phyloP scores from a whole-genome alignment of 2,113 vertebrate genomes.

The Xenotilapia longispinis region DNA sequence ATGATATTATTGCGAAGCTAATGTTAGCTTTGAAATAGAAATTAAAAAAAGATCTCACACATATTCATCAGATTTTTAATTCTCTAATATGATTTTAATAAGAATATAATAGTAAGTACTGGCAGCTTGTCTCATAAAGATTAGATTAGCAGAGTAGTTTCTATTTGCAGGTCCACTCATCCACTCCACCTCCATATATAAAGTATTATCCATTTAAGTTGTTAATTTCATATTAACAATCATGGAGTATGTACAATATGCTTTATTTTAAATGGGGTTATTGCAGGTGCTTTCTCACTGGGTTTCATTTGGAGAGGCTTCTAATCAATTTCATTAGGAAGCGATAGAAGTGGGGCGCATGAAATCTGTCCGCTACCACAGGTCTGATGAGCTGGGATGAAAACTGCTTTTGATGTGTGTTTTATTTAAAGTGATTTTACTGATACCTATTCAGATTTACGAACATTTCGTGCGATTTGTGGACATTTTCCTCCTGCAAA shows the following conservation, averaged over 20 bases:
- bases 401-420: neutral
- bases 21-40: neutral
- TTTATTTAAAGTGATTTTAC: neutral
- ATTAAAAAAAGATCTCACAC: neutral
- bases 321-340: constrained; percentile 5
- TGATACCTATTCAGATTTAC: neutral
- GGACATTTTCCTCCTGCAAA: neutral
- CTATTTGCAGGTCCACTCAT: neutral
- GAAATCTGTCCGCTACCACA: neutral
- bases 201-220: neutral
- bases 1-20: neutral
- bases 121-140: neutral
- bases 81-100: neutral
- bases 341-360: neutral
- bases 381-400: neutral
- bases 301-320: neutral
- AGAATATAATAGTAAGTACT: neutral
- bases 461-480: neutral
- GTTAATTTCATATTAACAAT: neutral
- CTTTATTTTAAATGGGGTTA: neutral
- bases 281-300: neutral
- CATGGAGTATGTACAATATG: neutral
- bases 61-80: neutral
- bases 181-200: neutral
- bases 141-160: neutral